phyloP scores from a whole-genome alignment of 2,888 invertebrate species.

The Brachyopa scutellaris region DNA sequence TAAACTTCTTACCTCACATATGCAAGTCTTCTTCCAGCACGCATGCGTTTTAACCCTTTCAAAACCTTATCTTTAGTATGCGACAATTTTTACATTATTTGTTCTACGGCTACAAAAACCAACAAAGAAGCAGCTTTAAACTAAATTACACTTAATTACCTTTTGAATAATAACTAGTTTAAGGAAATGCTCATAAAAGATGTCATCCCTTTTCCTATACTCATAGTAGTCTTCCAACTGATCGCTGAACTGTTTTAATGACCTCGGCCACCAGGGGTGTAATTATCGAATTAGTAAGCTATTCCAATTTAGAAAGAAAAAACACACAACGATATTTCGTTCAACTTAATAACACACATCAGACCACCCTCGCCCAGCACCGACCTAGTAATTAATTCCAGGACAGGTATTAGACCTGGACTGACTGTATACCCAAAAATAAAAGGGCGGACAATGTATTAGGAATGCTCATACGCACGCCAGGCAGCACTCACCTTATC shows the following conservation, averaged over 20 bases:
- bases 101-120: neutral
- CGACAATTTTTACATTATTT: neutral
- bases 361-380: constrained; percentile 39
- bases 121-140: constrained; percentile 18
- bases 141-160: constrained; percentile 36
- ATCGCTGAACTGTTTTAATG: constrained; percentile 33
- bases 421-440: neutral
- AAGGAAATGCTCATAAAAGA: neutral
- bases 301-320: constrained; percentile 53
- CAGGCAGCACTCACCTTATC: constrained; percentile 44
- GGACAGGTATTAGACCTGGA: constrained; percentile 2
- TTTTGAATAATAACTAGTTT: constrained; percentile 21
- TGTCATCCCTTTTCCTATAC: neutral
- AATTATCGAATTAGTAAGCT: constrained; percentile 64
- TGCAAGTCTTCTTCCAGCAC: too few species aligned
- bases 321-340: constrained; percentile 35
- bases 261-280: constrained; percentile 16
- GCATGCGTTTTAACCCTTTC: too few species aligned
- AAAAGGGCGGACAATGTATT: constrained; percentile 24
- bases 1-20: too few species aligned
- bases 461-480: constrained; percentile 42
- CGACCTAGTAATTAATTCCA: constrained; percentile 46
- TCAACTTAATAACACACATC: constrained; percentile 33
- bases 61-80: too few species aligned
- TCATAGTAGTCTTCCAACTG: neutral